These are phyloP conservation scores for Drosophila mayri DNA, from an alignment of 1,140 invertebrate species.

Conservation along the genomic window DNA sequence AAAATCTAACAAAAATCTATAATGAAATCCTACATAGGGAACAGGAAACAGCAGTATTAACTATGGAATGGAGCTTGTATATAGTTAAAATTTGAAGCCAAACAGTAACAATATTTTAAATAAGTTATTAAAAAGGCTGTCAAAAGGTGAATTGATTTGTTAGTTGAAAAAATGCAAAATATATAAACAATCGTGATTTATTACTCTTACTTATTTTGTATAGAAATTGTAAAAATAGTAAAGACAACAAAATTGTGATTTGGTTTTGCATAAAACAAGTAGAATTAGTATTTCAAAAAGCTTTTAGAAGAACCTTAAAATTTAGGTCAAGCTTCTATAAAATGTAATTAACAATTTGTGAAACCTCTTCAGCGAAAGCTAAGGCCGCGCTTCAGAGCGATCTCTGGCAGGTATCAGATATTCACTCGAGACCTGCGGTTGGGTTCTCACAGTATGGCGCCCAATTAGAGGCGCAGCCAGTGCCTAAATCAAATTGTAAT, in stretches of 20 bases:
- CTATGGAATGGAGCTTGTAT: background rate
- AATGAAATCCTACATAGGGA: background rate
- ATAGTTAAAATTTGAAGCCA: background rate
- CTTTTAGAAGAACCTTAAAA: background rate
- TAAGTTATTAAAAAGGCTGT: background rate
- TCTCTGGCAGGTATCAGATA: slow-evolving; percentile 16
- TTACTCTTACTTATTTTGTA: background rate
- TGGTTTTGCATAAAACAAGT: no score
- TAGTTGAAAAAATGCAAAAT: background rate
- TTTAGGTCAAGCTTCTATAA: background rate
- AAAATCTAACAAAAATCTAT: background rate
- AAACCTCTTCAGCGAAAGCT: background rate
- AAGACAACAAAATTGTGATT: background rate
- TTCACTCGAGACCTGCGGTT: slow-evolving; percentile 16
- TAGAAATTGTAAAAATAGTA: background rate
- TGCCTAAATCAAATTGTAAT: slow-evolving; percentile 81
- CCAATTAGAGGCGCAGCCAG: slow-evolving; percentile 74
- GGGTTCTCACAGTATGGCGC: slow-evolving; percentile 74
- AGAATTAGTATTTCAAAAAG: no score
- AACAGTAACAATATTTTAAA: background rate
- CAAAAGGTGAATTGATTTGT: background rate
- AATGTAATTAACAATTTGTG: background rate
- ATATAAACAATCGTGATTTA: background rate
- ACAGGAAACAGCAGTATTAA: background rate
- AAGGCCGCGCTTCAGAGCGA: background rate